Evolutionary conservation across 2,797 vertebrate genomes (phyloP), one percentile per base, ranked within the genome.

Genomic region (Thaleichthys pacificus): DNA sequence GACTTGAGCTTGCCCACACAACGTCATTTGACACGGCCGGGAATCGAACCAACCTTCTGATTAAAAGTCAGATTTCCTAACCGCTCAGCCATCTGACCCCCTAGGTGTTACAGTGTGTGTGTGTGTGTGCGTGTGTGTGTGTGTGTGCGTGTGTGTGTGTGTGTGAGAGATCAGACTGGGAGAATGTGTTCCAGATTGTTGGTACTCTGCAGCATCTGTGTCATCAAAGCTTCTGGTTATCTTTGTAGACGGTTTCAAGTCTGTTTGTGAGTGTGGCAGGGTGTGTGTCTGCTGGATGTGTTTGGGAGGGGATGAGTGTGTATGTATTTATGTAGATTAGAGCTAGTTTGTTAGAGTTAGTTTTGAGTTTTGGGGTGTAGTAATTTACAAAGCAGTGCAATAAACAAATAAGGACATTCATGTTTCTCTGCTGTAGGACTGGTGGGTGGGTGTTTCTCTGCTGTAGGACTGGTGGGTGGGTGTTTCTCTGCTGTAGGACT

Each of bases 91-190:
- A 61, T 63, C 32, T 63, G 6, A 19, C 6, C 3, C 9, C 11
- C 22, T 28, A 24, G 24, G 24, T 24, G 24, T 24, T 24, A n/a
- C n/a, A 24, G 90, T 88, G 66, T 78, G 75, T 64, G 26, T 76
- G 75, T 56, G 61, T 30, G 5, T 32, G 38, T 42, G 42, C 38
- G 15, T 49, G 1, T 71, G 66, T 74, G 90, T 88, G 66, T 78
- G 75, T 64, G 26, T 76, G 75, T 56, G 61, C n/a, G 5, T 32
- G 38, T 42, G 42, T 47, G 15, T 49, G 1, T 71, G 66, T 74
- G 56, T 81, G 54, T 76, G 65, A 75, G n/a, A 62, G 61, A 64
- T 82, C 49, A 12, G 30, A 19, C 26, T 11, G 21, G 9, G 24
- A 9, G 19, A 68, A 68, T 68, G 54, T 26, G 47, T 68, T 28